Base-by-base conservation (phyloP, 2,113 vertebrate species). In the Brachypteracias leptosomus region DNA sequence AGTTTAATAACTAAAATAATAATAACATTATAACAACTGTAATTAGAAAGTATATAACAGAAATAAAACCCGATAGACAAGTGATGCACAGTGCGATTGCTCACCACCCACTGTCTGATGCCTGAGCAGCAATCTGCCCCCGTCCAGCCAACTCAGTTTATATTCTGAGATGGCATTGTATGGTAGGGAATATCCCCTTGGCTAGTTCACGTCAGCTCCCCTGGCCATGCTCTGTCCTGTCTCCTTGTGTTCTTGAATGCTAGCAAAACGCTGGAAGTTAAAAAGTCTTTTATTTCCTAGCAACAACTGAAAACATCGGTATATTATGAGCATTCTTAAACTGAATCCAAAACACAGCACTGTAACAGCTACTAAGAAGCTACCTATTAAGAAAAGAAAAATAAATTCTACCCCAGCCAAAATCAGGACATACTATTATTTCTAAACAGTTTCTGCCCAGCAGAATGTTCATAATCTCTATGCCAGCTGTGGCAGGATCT, bases 401-500 rank as follows among this genome's bases (percentile, higher is more conserved):
- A 70, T 51, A 35, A 70, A 22, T 24, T 70, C 24, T 70, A 10
- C 49, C n/a, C 67, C 46, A 70, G 24, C 67, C n/a, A 35, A 51
- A 70, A 70, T 25, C 67, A 70, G 46, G n/a, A 51, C 46, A 70
- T 70, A 29, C 67, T 61, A 1, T 58, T 77, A 66, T 74, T 95
- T 93, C 59, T 92, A 72, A 83, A 76, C 28, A 57, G n/a, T 55
- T 90, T 83, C 82, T 36, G 6, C 51, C 58, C 36, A 68, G 16
- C 0, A 4, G 76, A 20, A 77, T 86, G 22, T 59, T 78, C 42
- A 46, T 94, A 95, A 92, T 96, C 92, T 92, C 36, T 85, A 5
- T 72, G 61, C 68, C 95, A 96, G 86, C 73, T 94, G 76, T 78
- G 81, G 83, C 73, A 82, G 73, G 51, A 82, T 92, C 52, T 61